A percentile compares a stretch with the other conserved stretches of the same genome.
These are phyloP conservation scores for Lepidocyrtoides sp. DNA, from an alignment of 2,888 invertebrate genomes.

Conservation along the genomic window DNA sequence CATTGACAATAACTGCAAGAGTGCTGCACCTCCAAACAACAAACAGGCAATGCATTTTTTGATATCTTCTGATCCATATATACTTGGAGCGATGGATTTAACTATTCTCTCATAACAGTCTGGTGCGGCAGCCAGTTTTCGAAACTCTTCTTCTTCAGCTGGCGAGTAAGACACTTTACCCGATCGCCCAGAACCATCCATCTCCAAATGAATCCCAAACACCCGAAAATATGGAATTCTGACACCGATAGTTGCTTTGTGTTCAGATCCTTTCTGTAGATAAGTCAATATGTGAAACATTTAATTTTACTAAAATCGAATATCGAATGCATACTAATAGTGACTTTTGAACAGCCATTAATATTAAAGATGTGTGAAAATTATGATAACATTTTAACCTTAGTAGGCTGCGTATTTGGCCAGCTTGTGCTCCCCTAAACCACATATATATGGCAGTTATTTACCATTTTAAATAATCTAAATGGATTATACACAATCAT, in stretches of 20 bases:
- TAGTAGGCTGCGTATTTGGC: conserved; percentile 91
- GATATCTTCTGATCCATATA: conserved; percentile 97
- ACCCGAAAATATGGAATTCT: conserved; percentile 98
- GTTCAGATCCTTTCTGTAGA: conserved; percentile 91
- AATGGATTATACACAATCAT: no score
- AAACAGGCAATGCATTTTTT: conserved; percentile 98
- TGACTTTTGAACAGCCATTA: no score
- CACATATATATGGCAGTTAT: no score
- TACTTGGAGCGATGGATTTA: conserved; percentile 98
- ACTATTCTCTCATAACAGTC: conserved; percentile 96
- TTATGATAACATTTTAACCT: conserved; percentile 87
- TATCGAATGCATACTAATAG: no score
- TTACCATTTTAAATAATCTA: no score
- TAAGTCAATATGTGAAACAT: no score
- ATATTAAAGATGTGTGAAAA: no score
- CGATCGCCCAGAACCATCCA: conserved; percentile 91
- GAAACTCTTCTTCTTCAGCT: conserved; percentile 94
- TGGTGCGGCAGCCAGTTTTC: conserved; percentile 93
- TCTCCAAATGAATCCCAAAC: conserved; percentile 96
- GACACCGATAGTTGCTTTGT: conserved; percentile 95
- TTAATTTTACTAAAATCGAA: no score
- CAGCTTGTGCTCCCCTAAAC: conserved; percentile 93
- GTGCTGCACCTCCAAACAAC: conserved; percentile 96
- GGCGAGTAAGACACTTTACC: conserved; percentile 87
- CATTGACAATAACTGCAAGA: no score